Percentiles rank a stretch among this genome's conserved stretches.
These are phyloP conservation scores for Netelia virgata DNA, from an alignment of 2,888 invertebrate species.

Conservation along the genomic window DNA sequence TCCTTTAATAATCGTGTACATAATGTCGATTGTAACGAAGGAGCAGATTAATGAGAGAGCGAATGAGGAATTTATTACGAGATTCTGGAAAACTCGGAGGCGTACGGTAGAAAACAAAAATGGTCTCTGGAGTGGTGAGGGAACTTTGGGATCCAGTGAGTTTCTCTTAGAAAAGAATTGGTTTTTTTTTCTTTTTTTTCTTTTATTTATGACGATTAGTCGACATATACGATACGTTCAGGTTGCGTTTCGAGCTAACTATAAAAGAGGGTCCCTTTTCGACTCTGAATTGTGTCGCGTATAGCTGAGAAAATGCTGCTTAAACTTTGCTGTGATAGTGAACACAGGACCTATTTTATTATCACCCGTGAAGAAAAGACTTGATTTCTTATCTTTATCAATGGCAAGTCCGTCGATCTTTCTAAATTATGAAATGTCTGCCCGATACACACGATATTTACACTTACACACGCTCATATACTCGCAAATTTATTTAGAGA, in stretches of 20 bases:
- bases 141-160: constrained; percentile 72
- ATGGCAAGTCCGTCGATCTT: constrained; percentile 30
- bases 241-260: constrained; percentile 51
- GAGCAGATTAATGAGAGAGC: constrained; percentile 49
- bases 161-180: constrained; percentile 63
- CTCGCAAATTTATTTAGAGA: constrained; percentile 35
- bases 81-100: constrained; percentile 37
- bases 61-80: constrained; percentile 45
- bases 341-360: constrained; percentile 81
- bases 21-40: constrained; percentile 65
- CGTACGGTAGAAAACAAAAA: constrained; percentile 36
- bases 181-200: constrained; percentile 50
- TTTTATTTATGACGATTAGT: constrained; percentile 20
- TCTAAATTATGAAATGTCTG: constrained; percentile 18
- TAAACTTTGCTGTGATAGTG: constrained; percentile 82
- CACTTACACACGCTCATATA: constrained; percentile 17
- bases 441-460: constrained; percentile 23
- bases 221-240: constrained; percentile 68
- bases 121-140: constrained; percentile 76
- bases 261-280: constrained; percentile 69
- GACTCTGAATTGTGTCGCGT: constrained; percentile 35
- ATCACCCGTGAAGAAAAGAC: not conserved
- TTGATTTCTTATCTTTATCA: constrained; percentile 40
- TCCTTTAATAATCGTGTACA: constrained; percentile 68
- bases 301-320: constrained; percentile 74